These are phyloP conservation scores for Hypomecis atomaria DNA, from an alignment of 2,888 invertebrate genomes.

Conservation along the genomic window DNA sequence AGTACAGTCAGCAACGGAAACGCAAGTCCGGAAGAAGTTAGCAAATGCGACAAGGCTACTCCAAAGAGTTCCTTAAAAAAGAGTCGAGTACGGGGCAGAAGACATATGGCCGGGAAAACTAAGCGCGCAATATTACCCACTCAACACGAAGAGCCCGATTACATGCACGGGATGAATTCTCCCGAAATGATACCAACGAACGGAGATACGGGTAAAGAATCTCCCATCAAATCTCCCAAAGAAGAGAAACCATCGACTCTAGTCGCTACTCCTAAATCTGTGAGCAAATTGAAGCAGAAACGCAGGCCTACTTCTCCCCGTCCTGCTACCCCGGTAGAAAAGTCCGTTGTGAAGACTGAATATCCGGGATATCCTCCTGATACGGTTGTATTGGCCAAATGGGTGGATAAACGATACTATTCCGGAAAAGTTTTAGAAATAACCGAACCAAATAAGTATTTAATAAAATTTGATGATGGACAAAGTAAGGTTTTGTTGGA, in stretches of 20 bases:
- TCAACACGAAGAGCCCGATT: conserved; percentile 75
- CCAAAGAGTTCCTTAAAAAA: conserved; percentile 83
- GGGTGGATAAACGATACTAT: conserved; percentile 88
- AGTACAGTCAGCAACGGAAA: conserved; percentile 70
- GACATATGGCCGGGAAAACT: conserved; percentile 74
- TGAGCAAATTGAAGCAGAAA: conserved; percentile 74
- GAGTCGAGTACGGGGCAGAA: conserved; percentile 71
- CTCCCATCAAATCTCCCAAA: conserved; percentile 67
- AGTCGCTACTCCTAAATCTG: conserved; percentile 75
- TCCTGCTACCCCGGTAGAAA: conserved; percentile 77
- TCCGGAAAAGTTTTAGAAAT: conserved; percentile 85
- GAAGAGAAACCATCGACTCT: conserved; percentile 72
- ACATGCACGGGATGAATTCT: conserved; percentile 77
- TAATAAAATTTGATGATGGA: conserved; percentile 87
- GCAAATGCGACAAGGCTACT: conserved; percentile 73
- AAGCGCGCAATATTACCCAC: conserved; percentile 76
- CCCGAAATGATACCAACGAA: conserved; percentile 80
- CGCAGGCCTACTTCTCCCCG: conserved; percentile 73
- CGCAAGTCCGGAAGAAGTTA: conserved; percentile 75
- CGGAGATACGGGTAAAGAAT: conserved; percentile 64
- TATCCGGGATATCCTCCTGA: conserved; percentile 73
- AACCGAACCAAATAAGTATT: conserved; percentile 84
- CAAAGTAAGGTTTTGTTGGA: conserved; percentile 84
- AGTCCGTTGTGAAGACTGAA: conserved; percentile 62
- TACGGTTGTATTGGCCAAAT: conserved; percentile 86